Base-by-base conservation (phyloP, 1,140 invertebrate species). In the Pseudoatta argentina region DNA sequence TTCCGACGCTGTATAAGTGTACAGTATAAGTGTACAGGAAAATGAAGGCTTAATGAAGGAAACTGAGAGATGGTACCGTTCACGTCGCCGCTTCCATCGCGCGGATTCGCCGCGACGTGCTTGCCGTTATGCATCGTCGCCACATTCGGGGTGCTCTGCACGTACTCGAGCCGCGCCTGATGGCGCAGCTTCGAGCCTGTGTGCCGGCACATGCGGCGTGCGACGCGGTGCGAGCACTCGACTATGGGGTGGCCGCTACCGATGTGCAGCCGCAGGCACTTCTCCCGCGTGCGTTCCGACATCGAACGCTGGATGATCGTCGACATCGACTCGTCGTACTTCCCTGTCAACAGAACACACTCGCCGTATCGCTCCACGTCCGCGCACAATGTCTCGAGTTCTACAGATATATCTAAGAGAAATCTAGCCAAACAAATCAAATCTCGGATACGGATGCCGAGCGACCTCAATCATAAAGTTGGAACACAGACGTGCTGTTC, bases 141-240 rank as follows among this genome's bases (percentile, higher is more conserved):
- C 30, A 96, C 96, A 87, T 96, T 96, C 16, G 96, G 96, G 2
- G 96, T 97, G 88, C 96, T 96, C 83, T 96, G 96, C 69, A 96
- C 96, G 91, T 97, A 96, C 4, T 95, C 96, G 34, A 96, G 85
- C n/a, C 95, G 95, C 1, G 94, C 92, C 79, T 96, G 96, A 64
- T 96, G 95, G 53, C 94, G 93, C n/a, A 95, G 86, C 88, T 94
- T 94, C 30, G 94, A 94, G 57, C 94, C 94, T 7, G 93, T 66
- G 87, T 94, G 94, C 7, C 91, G 91, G 83, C 94, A 94, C 67
- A 92, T 76, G 1, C 93, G 90, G 0, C 93, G 92, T 0, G 91
- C 87, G n/a, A 88, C 92, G 12, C 93, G 92, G 75, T 95, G 94
- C 63, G 94, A 94, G 55, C 94, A 95, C 77, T 94, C 94, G 59